phyloP scores from a whole-genome alignment of 2,797 vertebrate genomes.

The Dipus sagitta region DNA sequence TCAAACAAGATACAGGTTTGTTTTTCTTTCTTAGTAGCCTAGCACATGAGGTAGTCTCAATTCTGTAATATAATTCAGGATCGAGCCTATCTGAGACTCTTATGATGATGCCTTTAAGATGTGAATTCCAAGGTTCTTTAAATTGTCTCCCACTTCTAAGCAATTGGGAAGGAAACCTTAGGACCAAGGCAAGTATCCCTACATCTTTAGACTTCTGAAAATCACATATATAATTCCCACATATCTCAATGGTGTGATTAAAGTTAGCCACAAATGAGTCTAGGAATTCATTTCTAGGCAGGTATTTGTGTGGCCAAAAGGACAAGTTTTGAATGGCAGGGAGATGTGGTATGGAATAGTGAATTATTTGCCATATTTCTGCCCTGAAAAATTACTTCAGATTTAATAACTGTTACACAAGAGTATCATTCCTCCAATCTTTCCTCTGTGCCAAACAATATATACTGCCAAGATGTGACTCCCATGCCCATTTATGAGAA shows the following conservation, averaged over 20 bases:
- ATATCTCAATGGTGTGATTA: not conserved
- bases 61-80: not conserved
- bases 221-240: not conserved
- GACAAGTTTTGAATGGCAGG: not conserved
- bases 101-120: not conserved
- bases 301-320: not conserved
- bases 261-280: not conserved
- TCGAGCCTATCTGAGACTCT: not conserved
- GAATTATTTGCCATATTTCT: not conserved
- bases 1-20: not conserved
- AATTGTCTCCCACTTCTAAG: not conserved
- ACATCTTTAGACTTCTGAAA: not conserved
- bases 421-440: not conserved
- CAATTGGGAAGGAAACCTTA: not conserved
- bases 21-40: conserved; percentile 12
- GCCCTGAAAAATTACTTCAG: not conserved
- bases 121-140: conserved; percentile 7
- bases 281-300: not conserved
- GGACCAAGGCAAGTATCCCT: not conserved
- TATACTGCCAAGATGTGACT: not conserved
- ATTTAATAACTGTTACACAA: not conserved
- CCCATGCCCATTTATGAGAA: not conserved
- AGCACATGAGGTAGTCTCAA: not conserved
- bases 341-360: not conserved
- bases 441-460: not conserved